Base-by-base conservation (phyloP, 2,888 invertebrate species). In the Andricus curvator region DNA sequence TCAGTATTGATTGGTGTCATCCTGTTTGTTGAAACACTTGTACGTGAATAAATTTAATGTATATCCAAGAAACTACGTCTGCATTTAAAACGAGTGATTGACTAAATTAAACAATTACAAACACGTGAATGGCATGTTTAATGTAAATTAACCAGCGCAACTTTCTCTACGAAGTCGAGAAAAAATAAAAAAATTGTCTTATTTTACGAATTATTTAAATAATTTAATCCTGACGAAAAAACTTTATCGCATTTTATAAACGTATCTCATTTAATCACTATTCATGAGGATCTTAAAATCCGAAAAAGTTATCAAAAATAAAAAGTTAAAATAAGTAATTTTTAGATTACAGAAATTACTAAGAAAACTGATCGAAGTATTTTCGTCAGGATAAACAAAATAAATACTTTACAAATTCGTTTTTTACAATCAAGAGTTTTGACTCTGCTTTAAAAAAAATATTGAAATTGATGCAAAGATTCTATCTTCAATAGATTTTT, bases 1-100 rank as follows among this genome's bases (percentile, higher is more conserved):
- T 22, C 13, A 67, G 22, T 25, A n/a, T 25, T 68, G 44, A 68
- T 68, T n/a, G 15, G 8, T 68, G 44, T 25, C 68, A 29, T 33
- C 33, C 13, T 56, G 56, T 70, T 74, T 74, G 17, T 29, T 51
- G n/a, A 74, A 51, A 48, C 44, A 25, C 3, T n/a, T 25, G 29
- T 51, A 74, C 74, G 33, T 74, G 56, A 74, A 74, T 74, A 56
- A 33, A 74, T 56, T 74, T 51, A 74, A 56, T 70, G n/a, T 56
- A n/a, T 74, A 56, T 33, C 29, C 13, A 56, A 56, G 17, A 33
- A 74, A 51, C 51, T 51, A 56, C 17, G 56, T 74, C 33, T 74
- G 29, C 51, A 51, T 70, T 70, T 70, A 70, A 51, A 74, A 33
- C 33, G 74, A 74, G 56, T 37, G 74, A 74, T 56, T 74, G 51